Evolutionary conservation across 1,140 invertebrate genomes (phyloP), one percentile per base, ranked within the genome.

Genomic region (Hylaeus volcanicus): DNA sequence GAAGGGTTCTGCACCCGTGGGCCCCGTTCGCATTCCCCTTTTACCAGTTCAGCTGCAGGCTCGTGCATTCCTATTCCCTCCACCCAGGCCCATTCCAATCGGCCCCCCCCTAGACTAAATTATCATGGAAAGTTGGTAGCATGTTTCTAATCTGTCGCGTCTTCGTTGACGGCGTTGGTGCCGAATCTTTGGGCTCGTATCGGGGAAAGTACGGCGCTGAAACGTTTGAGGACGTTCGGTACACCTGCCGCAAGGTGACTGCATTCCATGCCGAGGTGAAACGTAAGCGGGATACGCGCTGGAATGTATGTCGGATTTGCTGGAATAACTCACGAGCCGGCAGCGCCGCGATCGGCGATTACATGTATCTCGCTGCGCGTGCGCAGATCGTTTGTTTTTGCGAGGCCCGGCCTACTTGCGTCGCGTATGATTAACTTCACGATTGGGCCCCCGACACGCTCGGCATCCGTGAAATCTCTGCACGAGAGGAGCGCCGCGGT

Each of bases 231-330:
- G 77, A 74, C 77, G 77, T 73, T 73, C 76, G 75, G 48, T 74
- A 79, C 76, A 79, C 76, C 76, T 79, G 76, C 69, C 60, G 63
- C 76, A 79, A 79, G 76, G 69, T 79, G 76, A 79, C 76, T 79
- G 76, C 76, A 79, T 79, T 79, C 76, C 69, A 45, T 48, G 51
- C 43, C 60, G 70, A 73, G 76, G 76, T 65, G 76, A 73, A 79
- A 79, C 76, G 76, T 73, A 79, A 79, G 76, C 60, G 70, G 60
- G 69, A 79, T 79, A 63, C 56, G 58, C 41, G 60, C 48, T 72
- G 76, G 76, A 79, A 79, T 79, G 76, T 79, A 79, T 79, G 76
- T 79, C 70, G 76, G 76, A 79, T 79, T 79, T 79, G 60, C 51
- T 79, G 76, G 51, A 64, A 79, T 79, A 79, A 61, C 55, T 55